Conservation (phyloP, 2,888 invertebrate genomes). For the Napeogenes sylphis region DNA sequence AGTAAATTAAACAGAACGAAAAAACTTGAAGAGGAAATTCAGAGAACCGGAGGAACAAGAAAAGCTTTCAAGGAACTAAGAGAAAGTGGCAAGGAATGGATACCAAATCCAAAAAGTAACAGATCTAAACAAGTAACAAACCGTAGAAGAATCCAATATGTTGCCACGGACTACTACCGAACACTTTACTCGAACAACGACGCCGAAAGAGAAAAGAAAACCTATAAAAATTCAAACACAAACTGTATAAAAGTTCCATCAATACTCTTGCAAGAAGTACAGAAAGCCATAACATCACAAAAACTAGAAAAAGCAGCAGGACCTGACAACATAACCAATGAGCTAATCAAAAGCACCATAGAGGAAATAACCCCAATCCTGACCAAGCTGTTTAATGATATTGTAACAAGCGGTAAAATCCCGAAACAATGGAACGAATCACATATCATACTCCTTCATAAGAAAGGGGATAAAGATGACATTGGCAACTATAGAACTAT, state of each 20-base stretch:
- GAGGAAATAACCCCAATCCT: no score
- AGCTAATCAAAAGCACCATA: slow-evolving; percentile 25
- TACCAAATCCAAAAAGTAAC: no score
- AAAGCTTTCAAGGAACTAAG: slow-evolving; percentile 29
- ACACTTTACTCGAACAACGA: slow-evolving; percentile 11
- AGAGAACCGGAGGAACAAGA: no score
- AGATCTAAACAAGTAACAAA: slow-evolving; percentile 13
- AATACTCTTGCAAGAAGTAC: no score
- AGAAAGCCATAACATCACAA: no score
- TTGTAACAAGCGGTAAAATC: slow-evolving; percentile 20
- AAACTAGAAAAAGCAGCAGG: slow-evolving; percentile 31
- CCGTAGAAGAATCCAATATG: no score
- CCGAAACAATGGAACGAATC: slow-evolving; percentile 25
- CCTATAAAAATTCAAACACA: neutral
- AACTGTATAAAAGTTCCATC: neutral
- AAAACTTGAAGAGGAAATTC: slow-evolving; percentile 26
- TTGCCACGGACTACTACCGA: slow-evolving; percentile 23
- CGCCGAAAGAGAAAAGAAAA: neutral
- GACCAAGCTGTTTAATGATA: slow-evolving; percentile 30
- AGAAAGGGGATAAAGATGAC: slow-evolving; percentile 27
- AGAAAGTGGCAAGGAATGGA: slow-evolving; percentile 25
- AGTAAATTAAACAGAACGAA: slow-evolving; percentile 19
- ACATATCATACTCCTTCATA: slow-evolving; percentile 31
- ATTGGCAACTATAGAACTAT: slow-evolving; percentile 32
- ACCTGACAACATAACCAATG: slow-evolving; percentile 32